These are phyloP conservation scores for Pardosa pseudoannulata DNA, from an alignment of 2,888 invertebrate species.

Conservation along the genomic window DNA sequence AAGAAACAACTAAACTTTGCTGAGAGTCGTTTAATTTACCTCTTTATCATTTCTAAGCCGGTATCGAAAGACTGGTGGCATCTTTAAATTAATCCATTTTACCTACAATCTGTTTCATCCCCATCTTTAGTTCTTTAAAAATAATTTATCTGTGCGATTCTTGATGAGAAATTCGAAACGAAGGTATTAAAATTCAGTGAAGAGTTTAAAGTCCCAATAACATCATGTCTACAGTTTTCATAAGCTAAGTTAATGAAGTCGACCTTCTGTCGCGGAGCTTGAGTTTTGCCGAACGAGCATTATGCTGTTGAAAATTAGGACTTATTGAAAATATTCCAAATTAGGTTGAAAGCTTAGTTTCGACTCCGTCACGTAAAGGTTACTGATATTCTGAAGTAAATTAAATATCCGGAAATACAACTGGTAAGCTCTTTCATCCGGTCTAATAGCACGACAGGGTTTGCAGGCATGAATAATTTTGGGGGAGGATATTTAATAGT, in stretches of 20 bases:
- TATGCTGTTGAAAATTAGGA: neutral
- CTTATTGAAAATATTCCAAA: neutral
- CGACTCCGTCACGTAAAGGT: neutral
- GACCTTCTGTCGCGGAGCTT: neutral
- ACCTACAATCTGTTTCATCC: neutral
- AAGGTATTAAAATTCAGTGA: constrained; percentile 4
- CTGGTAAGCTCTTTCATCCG: neutral
- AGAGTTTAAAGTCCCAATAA: neutral
- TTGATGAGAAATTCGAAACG: neutral
- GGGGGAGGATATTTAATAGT: neutral
- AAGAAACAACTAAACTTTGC: too few species aligned
- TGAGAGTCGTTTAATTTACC: neutral
- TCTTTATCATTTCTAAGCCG: neutral
- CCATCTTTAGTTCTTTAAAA: neutral
- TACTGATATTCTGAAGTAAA: neutral
- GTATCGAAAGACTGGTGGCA: neutral
- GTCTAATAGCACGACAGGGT: neutral
- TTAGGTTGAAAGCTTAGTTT: neutral
- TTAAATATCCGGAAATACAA: neutral
- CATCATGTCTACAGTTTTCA: neutral
- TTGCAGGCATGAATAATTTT: neutral
- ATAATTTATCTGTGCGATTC: neutral
- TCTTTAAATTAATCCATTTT: neutral
- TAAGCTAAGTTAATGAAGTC: constrained; percentile 5
- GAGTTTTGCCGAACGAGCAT: neutral